A percentile compares a stretch with the other conserved stretches of the same genome.
Conservation (phyloP, 1,140 invertebrate species). For the Pseudoatta argentina region DNA sequence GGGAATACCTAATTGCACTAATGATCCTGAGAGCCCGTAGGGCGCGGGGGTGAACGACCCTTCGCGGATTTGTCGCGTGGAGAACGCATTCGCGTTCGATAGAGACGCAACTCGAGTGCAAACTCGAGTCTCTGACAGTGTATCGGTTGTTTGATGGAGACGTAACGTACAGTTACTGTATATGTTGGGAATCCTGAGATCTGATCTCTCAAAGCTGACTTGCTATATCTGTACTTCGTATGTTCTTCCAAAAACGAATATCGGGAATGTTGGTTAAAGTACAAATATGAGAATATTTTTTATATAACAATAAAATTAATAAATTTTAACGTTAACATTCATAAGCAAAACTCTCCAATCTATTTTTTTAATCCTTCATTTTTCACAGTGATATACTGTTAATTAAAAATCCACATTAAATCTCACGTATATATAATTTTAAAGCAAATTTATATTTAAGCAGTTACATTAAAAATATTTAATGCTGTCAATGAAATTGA, state of each 20-base stretch:
- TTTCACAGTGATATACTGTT: not conserved
- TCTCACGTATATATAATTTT: too few relatives aligned
- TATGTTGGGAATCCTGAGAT: not conserved
- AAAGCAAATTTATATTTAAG: too few relatives aligned
- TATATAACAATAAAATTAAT: too few relatives aligned
- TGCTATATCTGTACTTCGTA: not conserved
- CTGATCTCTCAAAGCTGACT: not conserved
- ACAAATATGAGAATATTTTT: not conserved
- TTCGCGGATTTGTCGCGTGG: constrained; percentile 52
- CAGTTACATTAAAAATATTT: too few relatives aligned
- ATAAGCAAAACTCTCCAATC: not conserved
- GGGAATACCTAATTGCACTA: constrained; percentile 70
- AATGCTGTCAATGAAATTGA: too few relatives aligned
- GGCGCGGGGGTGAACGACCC: constrained; percentile 68
- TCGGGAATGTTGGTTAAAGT: not conserved
- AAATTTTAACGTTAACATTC: not conserved
- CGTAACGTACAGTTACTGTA: not conserved
- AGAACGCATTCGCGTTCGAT: constrained; percentile 48
- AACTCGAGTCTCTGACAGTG: not conserved
- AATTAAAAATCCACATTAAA: too few relatives aligned
- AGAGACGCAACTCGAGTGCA: constrained; percentile 11
- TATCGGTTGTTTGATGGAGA: not conserved
- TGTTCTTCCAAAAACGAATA: not conserved
- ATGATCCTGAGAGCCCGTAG: constrained; percentile 60
- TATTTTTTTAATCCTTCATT: not conserved